Percentiles rank a stretch among this genome's conserved stretches.
These are phyloP conservation scores for Pungitius pungitius DNA, from an alignment of 2,113 vertebrate genomes.

Conservation along the genomic window DNA sequence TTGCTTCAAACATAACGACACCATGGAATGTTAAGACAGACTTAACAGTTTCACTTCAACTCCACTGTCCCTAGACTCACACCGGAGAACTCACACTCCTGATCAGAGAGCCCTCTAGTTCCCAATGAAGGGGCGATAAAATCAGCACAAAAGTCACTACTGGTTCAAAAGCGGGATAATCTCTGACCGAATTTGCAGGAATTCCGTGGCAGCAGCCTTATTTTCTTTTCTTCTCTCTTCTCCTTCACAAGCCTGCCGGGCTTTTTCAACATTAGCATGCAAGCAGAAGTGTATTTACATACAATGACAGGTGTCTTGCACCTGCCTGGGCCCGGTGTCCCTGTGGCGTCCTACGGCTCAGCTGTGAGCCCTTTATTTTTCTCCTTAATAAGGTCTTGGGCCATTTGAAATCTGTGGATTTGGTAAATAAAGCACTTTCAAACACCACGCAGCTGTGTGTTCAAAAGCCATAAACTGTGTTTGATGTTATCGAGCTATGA, in stretches of 20 bases:
- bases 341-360: background rate
- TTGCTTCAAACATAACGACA: too few relatives aligned
- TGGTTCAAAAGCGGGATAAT: background rate
- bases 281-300: background rate
- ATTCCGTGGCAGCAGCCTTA: too few relatives aligned
- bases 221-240: background rate
- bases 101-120: background rate
- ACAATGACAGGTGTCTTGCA: background rate
- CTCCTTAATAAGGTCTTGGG: background rate
- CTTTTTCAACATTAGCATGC: background rate
- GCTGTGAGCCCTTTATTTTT: background rate
- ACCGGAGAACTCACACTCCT: too few relatives aligned
- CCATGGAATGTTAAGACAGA: too few relatives aligned
- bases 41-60: background rate
- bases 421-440: background rate
- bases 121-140: background rate
- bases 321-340: background rate
- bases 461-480: conserved; percentile 14
- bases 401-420: background rate
- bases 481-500: conserved; percentile 5
- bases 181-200: background rate
- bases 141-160: background rate
- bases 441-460: background rate
- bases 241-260: background rate
- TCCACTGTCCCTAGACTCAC: background rate